Evolutionary conservation across 2,113 vertebrate species (phyloP).

Genomic region (Siphamia tubifer): DNA sequence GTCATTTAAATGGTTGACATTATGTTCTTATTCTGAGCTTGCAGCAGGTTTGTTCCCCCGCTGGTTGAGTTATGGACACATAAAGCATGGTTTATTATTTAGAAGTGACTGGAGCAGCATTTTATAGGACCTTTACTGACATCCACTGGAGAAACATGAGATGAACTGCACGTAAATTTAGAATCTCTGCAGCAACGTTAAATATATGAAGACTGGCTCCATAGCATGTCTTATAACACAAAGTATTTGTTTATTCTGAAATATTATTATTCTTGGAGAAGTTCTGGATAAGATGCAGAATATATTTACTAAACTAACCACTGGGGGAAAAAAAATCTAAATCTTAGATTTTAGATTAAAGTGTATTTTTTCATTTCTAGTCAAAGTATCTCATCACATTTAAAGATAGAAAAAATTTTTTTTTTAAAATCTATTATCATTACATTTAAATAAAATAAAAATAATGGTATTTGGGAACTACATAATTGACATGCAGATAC

Average conservation of each 20-base stretch:
- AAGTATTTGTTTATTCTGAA: neutral
- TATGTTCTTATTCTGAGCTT: neutral
- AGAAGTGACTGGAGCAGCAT: neutral
- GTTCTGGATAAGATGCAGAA: neutral
- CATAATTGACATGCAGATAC: too few species aligned
- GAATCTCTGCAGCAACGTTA: too few species aligned
- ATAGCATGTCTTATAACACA: neutral
- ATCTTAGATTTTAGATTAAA: too few species aligned
- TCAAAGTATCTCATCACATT: too few species aligned
- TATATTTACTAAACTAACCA: neutral
- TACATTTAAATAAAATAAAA: too few species aligned
- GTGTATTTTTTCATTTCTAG: too few species aligned
- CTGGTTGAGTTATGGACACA: constrained; percentile 2
- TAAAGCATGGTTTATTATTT: neutral
- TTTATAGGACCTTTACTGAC: constrained; percentile 34
- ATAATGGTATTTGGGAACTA: too few species aligned
- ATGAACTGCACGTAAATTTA: neutral
- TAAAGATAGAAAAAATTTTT: too few species aligned
- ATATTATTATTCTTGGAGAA: neutral
- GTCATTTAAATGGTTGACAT: constrained; percentile 10
- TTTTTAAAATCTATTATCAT: too few species aligned
- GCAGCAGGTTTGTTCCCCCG: neutral
- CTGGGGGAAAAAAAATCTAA: too few species aligned
- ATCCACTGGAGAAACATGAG: constrained; percentile 42
- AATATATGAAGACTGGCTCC: too few species aligned